Base-by-base conservation (phyloP, 2,797 vertebrate species). In the Enteromius paludinosus region DNA sequence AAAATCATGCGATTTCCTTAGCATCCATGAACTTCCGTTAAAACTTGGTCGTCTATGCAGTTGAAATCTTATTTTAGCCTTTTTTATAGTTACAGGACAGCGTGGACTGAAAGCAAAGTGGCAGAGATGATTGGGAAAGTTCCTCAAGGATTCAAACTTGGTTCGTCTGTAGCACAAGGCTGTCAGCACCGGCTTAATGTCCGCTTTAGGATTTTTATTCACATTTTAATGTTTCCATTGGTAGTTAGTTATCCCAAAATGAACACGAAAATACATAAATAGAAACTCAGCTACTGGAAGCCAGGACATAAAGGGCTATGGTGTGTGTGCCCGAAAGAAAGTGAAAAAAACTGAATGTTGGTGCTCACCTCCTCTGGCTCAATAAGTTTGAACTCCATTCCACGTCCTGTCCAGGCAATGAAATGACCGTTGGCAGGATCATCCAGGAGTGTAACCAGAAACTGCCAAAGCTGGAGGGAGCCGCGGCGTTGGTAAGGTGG, bases 311-410 rank as follows among this genome's bases (percentile, higher is more conserved):
- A 20, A 52, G 7, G 1, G 18, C 3, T 30, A 61, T 4, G 41
- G 41, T 10, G 23, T 15, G 11, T 45, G n/a, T 25, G 11, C n/a
- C 18, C 43, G 30, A 76, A 1, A 25, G 7, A 20, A 61, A 18
- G 8, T 1, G 7, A 62, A 64, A 10, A 17, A 18, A 4, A 25
- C 38, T 28, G 15, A 49, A 49, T 30, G 10, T 49, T n/a, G 28
- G 47, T 2, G 78, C 92, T 38, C 0, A 99, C 97, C 96, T 98
- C 97, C 83, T 99, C 97, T 0, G 97, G 97, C 88, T 99, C 97
- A 0, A 98, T 99, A 85, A 99, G 95, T 87, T 99, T 99, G 92
- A 99, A 99, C 89, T 99, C 97, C 97, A 99, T 98, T 89, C 97
- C 97, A 1, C 97, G 96, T 25, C 97, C 97, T 0, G 97, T 99